Evolutionary conservation across 2,113 vertebrate genomes (phyloP), one percentile per base, ranked within the genome.

Genomic region (Urocolius indicus): DNA sequence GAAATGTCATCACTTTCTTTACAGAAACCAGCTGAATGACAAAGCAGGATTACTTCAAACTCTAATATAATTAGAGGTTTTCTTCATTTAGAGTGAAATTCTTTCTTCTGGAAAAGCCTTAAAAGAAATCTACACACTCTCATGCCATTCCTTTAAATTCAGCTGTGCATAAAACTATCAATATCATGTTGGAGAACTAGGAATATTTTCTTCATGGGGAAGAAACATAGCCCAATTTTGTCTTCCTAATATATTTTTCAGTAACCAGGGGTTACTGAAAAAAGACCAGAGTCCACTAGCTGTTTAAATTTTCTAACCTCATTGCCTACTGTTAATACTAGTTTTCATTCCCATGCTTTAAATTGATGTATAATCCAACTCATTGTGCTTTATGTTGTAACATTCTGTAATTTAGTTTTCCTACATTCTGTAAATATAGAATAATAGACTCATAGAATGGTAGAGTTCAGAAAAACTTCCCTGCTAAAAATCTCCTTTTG

Each of bases 311-410:
- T 90, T 83, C 51, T 86, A 45, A 22, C 5, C 26, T 58, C 4
- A 61, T 41, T 92, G 32, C 5, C 29, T 22, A 17, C 13, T 63
- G 11, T 62, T 89, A 55, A 51, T 16, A 62, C 32, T 36, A 27
- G 2, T 11, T 76, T 93, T 66, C 46, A 84, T 54, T 43, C 9
- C 18, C 8, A 9, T 54, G 36, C 9, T 91, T 87, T 41, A 45
- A 73, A 68, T 1, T 3, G 3, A 32, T 7, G 21, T 52, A 12
- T 6, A 72, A 11, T 36, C 0, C 1, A 69, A 22, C 26, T 57
- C 30, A 71, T 46, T 48, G 24, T 80, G 16, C 11, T 83, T 84
- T 52, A 17, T 21, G 1, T 58, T 77, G 27, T 17, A 67, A 9
- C 51, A 32, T 8, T 7, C 9, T 51, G 23, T 22, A 68, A 63